Percentiles rank a stretch among this genome's conserved stretches.
Conservation (phyloP, 2,797 vertebrate species). For the Esox lucius region DNA sequence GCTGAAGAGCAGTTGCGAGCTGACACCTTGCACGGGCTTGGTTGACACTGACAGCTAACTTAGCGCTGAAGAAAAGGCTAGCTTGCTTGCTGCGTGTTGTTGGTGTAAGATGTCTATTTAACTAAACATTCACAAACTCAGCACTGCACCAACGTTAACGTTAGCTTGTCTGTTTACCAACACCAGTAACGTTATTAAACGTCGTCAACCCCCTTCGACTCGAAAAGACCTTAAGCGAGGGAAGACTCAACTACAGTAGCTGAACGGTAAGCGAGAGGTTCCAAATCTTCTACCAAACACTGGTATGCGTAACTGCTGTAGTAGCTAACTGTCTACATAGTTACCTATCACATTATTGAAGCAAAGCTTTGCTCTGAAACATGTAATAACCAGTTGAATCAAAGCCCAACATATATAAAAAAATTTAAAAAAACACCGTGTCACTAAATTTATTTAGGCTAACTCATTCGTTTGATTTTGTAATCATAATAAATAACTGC, state of each 20-base stretch:
- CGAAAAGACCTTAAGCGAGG: not conserved
- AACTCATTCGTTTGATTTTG: too few relatives aligned
- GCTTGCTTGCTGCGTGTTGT: not conserved
- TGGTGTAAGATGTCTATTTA: not conserved
- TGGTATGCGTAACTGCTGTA: too few relatives aligned
- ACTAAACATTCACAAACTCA: not conserved
- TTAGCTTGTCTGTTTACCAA: not conserved
- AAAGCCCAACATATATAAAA: too few relatives aligned
- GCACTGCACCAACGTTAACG: not conserved
- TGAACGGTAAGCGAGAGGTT: not conserved
- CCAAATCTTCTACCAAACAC: not conserved
- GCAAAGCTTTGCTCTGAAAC: too few relatives aligned
- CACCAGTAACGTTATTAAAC: not conserved
- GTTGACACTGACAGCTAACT: not conserved
- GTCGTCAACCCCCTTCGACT: not conserved
- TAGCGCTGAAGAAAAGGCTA: not conserved
- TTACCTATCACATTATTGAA: too few relatives aligned
- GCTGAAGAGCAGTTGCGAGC: not conserved
- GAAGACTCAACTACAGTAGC: not conserved
- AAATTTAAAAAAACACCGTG: too few relatives aligned
- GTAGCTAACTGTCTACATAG: not conserved
- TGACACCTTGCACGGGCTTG: not conserved
- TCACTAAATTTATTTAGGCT: too few relatives aligned
- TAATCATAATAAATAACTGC: not conserved
- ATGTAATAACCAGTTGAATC: too few relatives aligned